Conservation (phyloP, 2,113 vertebrate species). For the Mohoua ochrocephala region DNA sequence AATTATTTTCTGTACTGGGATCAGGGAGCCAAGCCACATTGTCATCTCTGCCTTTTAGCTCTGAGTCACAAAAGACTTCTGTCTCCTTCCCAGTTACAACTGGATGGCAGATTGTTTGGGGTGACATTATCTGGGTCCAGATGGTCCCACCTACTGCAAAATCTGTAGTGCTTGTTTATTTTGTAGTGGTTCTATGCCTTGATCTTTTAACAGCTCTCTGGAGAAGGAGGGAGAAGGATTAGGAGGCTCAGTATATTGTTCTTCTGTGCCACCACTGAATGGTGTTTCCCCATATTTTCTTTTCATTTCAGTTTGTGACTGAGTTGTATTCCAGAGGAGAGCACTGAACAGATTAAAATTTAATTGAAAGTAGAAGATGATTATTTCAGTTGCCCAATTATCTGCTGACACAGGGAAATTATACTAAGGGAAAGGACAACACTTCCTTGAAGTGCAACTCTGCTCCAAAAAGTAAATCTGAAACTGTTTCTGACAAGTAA, state of each 20-base stretch:
- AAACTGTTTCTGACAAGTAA: background rate
- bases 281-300: background rate
- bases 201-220: conserved; percentile 53
- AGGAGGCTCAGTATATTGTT: background rate
- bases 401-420: background rate
- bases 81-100: conserved; percentile 2
- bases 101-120: conserved; percentile 61
- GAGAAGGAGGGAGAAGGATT: background rate
- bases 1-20: background rate
- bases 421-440: background rate
- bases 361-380: background rate
- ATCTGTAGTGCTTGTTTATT: conserved; percentile 48
- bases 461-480: background rate
- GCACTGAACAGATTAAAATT: background rate
- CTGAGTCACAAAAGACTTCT: background rate
- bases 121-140: conserved; percentile 41
- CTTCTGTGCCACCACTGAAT: background rate
- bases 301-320: background rate
- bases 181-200: conserved; percentile 29
- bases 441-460: background rate
- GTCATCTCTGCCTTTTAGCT: background rate
- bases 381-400: background rate
- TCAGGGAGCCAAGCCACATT: background rate
- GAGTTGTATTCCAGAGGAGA: background rate
- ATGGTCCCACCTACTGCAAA: conserved; percentile 62